Evolutionary conservation across 2,113 vertebrate genomes (phyloP).

Genomic region (Trematocara macrostoma): DNA sequence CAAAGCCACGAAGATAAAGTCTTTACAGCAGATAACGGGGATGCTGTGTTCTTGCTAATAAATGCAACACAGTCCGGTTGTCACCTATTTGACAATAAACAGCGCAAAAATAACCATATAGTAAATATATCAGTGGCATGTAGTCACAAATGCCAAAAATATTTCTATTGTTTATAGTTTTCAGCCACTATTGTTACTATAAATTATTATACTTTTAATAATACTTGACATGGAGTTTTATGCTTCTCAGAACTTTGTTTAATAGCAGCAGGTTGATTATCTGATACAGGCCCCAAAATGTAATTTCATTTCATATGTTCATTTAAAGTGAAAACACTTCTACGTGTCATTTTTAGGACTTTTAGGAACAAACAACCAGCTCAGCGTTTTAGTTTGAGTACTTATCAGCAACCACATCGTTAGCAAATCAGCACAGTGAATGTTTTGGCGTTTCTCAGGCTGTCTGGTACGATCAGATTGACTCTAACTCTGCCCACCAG

Average conservation of each 20-base stretch:
- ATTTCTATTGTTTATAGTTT: not conserved
- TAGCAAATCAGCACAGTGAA: not conserved
- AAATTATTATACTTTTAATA: not conserved
- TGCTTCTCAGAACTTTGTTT: not conserved
- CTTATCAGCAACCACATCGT: not conserved
- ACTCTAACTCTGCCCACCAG: not conserved
- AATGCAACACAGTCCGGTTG: not conserved
- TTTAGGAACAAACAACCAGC: not conserved
- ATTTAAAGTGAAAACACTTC: not conserved
- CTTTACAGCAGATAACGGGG: not conserved
- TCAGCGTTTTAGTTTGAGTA: not conserved
- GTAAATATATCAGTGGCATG: not conserved
- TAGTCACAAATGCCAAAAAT: not conserved
- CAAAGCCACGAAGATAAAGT: not conserved
- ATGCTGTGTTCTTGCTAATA: not conserved
- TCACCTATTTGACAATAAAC: not conserved
- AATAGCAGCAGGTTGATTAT: not conserved
- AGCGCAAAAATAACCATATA: not conserved
- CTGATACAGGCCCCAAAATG: not conserved
- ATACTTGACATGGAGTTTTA: not conserved
- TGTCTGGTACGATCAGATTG: not conserved
- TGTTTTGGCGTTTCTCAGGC: not conserved
- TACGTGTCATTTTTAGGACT: not conserved
- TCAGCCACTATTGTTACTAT: not conserved
- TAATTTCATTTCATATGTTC: not conserved